phyloP scores from a whole-genome alignment of 2,797 vertebrate species.

The Dendrocincla fuliginosa region DNA sequence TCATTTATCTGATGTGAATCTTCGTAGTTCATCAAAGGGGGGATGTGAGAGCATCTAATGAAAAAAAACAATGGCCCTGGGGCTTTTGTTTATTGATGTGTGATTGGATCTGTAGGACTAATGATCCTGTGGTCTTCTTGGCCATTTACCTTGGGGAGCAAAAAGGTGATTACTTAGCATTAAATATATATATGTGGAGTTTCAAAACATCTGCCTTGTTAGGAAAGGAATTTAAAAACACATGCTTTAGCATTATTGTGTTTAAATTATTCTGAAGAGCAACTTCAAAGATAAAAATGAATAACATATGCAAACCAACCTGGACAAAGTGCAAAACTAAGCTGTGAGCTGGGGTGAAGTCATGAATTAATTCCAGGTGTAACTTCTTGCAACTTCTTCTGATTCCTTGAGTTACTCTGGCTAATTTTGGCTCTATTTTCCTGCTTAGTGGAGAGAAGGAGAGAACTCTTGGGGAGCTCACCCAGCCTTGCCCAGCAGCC shows the following conservation, averaged over 20 bases:
- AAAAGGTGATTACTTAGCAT: background rate
- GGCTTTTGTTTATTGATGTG: background rate
- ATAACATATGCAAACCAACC: background rate
- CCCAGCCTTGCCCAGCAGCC: background rate
- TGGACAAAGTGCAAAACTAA: background rate
- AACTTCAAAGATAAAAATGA: background rate
- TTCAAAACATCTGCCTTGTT: background rate
- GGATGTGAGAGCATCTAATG: background rate
- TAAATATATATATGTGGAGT: background rate
- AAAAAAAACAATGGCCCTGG: background rate
- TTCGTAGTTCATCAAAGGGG: conserved; percentile 42
- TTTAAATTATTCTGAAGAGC: background rate
- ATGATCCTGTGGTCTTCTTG: background rate
- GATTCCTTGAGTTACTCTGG: fast-evolving
- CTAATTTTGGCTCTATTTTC: background rate
- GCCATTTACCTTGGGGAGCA: background rate
- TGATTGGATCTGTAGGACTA: background rate
- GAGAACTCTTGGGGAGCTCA: fast-evolving
- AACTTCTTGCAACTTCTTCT: background rate
- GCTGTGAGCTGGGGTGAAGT: background rate
- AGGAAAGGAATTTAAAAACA: background rate
- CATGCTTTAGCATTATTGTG: background rate
- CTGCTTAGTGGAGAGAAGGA: background rate
- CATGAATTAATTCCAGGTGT: background rate
- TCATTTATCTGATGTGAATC: conserved; percentile 51